Base-by-base conservation (phyloP, 2,888 invertebrate species). In the Eretmocerus hayati region DNA sequence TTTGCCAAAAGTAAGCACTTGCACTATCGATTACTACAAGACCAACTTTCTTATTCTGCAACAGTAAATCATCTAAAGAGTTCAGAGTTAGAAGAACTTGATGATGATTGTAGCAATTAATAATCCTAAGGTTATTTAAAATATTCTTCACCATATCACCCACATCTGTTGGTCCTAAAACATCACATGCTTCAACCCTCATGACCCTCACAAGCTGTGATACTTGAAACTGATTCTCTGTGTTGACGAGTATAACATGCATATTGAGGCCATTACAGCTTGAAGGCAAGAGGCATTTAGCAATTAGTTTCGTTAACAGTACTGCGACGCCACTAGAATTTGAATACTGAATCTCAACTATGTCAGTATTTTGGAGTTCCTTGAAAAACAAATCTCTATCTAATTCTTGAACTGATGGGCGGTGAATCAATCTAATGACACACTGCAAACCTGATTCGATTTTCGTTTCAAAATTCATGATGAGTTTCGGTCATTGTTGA, bases 381-480 rank as follows among this genome's bases (percentile, higher is more conserved):
- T 65, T 61, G 3, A 58, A 54, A 59, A 81, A 80, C 48, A 81
- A 58, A 30, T 53, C 55, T 13, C 73, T 67, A 39, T 80, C 77
- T 58, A 81, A 71, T 21, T 71, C 69, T 53, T 63, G 58, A 11
- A 79, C 57, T 15, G 66, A 67, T 1, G 73, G 67, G 35, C 56
- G 50, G 52, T 68, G 71, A 16, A 64, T 70, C 26, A 81, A 58
- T 60, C 81, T 74, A 36, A 77, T 70, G 18, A 81, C 60, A 46
- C 81, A 65, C 61, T 81, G 80, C n/a, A 76, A 59, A 32, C 81
- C 81, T 15, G 80, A 76, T 71, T 81, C 81, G 38, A 53, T 30
- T 18, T 46, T 21, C 20, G 42, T 5, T 33, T 50, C 53, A 33
- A 22, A 16, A 11, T 20, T 44, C 46, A 50, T 53, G 9, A 26